Percentiles rank a stretch among this genome's conserved stretches.
Evolutionary conservation across 2,888 invertebrate genomes (phyloP).

Genomic region (Lycaena phlaeas): DNA sequence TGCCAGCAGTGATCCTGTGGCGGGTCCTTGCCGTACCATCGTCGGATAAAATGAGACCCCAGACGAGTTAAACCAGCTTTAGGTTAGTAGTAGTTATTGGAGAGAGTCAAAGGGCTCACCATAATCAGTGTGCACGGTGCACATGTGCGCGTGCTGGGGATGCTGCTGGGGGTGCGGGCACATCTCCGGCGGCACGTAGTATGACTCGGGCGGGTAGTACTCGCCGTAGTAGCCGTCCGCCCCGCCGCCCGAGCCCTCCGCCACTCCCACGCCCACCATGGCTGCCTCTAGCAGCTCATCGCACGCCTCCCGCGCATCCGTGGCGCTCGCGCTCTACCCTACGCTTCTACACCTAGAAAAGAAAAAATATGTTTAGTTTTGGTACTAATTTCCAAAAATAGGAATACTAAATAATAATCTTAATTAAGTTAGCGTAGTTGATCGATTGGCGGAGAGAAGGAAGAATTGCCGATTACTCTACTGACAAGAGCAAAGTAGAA

Average conservation of each 20-base stretch:
- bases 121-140: constrained; percentile 82
- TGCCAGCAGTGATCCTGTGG: no score
- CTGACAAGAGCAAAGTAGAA: no score
- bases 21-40: no score
- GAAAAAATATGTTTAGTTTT: background rate
- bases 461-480: no score
- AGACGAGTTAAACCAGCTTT: no score
- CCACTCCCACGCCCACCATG: constrained; percentile 67
- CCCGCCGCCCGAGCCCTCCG: constrained; percentile 55
- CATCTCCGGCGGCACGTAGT: constrained; percentile 72
- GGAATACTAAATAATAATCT: no score
- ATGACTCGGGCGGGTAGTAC: constrained; percentile 74
- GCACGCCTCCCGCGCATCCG: constrained; percentile 45
- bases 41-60: no score
- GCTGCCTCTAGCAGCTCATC: constrained; percentile 53
- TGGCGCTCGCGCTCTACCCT: constrained; percentile 31
- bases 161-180: constrained; percentile 77
- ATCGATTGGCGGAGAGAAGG: no score
- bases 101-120: no score
- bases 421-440: no score
- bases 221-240: constrained; percentile 67
- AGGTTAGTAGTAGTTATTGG: no score
- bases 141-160: constrained; percentile 75
- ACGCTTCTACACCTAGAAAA: constrained; percentile 42
- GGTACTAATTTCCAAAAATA: no score